Conservation (phyloP, 2,113 vertebrate genomes). For the Halichoeres trimaculatus region DNA sequence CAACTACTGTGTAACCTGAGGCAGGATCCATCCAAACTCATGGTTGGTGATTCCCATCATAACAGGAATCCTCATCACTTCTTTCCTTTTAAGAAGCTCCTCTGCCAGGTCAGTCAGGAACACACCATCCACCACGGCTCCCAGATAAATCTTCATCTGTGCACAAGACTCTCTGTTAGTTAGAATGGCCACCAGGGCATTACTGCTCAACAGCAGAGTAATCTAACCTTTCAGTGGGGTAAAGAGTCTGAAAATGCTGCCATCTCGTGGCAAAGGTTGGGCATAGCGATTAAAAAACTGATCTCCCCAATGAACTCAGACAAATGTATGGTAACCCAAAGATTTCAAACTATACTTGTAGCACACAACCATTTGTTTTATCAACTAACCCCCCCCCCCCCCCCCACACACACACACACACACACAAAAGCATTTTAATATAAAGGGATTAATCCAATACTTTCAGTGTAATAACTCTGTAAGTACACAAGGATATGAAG, state of each 20-base stretch:
- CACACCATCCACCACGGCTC: slow-evolving; percentile 77
- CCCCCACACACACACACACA: too few relatives aligned
- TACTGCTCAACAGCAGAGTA: too few relatives aligned
- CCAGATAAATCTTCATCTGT: slow-evolving; percentile 68
- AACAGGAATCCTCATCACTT: slow-evolving; percentile 81
- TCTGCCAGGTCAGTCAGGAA: slow-evolving; percentile 80
- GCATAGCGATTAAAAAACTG: neutral
- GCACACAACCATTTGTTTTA: too few relatives aligned
- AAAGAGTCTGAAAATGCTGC: slow-evolving; percentile 3
- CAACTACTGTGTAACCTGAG: too few relatives aligned
- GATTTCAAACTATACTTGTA: too few relatives aligned
- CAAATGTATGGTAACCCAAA: too few relatives aligned
- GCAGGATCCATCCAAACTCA: slow-evolving; percentile 85
- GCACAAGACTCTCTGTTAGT: neutral
- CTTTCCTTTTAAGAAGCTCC: slow-evolving; percentile 76
- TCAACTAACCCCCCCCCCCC: too few relatives aligned
- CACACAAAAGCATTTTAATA: neutral
- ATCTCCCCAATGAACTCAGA: neutral
- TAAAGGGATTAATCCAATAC: too few relatives aligned
- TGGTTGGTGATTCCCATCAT: slow-evolving; percentile 85
- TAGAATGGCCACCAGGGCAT: neutral
- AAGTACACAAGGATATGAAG: too few relatives aligned
- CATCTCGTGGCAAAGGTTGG: slow-evolving; percentile 45
- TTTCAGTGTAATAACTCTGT: too few relatives aligned
- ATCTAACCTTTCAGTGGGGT: neutral